Conservation (phyloP, 2,113 vertebrate species). For the Hemicordylus capensis region DNA sequence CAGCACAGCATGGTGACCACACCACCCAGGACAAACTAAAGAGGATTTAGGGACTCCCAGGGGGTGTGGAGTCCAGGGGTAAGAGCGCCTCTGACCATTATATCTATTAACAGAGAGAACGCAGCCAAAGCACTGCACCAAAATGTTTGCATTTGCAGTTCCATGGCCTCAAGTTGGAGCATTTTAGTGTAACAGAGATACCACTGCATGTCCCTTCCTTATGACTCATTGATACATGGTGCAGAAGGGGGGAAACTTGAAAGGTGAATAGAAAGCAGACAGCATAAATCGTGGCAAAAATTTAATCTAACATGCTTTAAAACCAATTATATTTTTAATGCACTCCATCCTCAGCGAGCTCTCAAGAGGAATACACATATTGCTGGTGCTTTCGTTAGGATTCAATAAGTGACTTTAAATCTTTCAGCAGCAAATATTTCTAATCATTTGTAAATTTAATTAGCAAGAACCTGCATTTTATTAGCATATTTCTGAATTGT, state of each 20-base stretch:
- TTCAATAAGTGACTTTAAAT: conserved; percentile 68
- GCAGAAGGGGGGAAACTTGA: conserved; percentile 40
- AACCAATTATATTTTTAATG: conserved; percentile 73
- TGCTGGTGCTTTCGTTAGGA: conserved; percentile 49
- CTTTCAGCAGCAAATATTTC: conserved; percentile 68
- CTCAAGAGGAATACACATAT: conserved; percentile 60
- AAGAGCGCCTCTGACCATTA: too few relatives aligned
- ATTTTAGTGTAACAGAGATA: not conserved
- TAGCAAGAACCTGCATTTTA: conserved; percentile 43
- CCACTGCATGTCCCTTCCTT: not conserved
- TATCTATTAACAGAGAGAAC: not conserved
- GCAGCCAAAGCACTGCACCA: not conserved
- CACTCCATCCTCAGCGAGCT: conserved; percentile 48
- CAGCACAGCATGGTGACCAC: too few relatives aligned
- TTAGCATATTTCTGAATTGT: conserved; percentile 55
- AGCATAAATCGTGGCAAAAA: conserved; percentile 62
- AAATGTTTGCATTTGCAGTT: conserved; percentile 17
- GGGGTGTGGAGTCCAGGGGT: too few relatives aligned
- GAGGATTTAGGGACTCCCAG: too few relatives aligned
- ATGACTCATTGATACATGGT: conserved; percentile 40
- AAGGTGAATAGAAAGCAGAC: conserved; percentile 60
- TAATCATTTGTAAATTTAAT: conserved; percentile 72
- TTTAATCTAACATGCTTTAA: conserved; percentile 70
- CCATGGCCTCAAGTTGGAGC: not conserved
- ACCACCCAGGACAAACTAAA: too few relatives aligned